Percentiles rank a stretch among this genome's conserved stretches.
These are phyloP conservation scores for Stomatorhinus walkeri DNA, from an alignment of 2,797 vertebrate species.

Conservation along the genomic window DNA sequence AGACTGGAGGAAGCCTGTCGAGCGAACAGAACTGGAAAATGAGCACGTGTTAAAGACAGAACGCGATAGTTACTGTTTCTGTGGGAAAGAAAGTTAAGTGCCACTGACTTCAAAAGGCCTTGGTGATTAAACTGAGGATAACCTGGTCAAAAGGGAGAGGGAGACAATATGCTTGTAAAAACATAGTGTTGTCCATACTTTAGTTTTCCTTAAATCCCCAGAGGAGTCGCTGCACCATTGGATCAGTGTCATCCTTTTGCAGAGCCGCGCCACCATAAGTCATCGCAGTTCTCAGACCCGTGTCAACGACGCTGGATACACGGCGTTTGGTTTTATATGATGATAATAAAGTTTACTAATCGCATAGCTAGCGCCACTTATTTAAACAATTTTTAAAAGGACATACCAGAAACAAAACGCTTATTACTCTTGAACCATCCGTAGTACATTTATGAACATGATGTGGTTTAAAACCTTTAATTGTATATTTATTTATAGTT, in stretches of 20 bases:
- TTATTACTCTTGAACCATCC: neutral
- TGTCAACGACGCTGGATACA: neutral
- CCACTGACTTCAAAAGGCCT: neutral
- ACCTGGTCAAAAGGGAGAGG: slow-evolving; percentile 29
- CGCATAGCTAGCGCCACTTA: neutral
- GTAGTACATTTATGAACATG: neutral
- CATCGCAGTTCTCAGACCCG: neutral
- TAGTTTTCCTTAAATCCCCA: neutral
- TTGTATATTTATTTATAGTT: too few species aligned
- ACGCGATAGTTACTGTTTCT: neutral
- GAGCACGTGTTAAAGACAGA: neutral
- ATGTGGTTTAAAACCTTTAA: neutral
- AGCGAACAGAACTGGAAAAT: neutral
- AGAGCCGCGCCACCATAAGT: neutral
- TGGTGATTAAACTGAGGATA: neutral
- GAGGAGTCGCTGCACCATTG: neutral
- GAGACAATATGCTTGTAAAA: neutral
- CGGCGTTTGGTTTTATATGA: neutral
- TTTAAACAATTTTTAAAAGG: neutral
- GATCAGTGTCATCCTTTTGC: neutral
- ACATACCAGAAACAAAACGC: neutral
- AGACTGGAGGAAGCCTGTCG: neutral
- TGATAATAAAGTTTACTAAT: neutral
- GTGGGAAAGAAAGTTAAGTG: slow-evolving; percentile 17
- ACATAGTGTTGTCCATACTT: neutral